phyloP scores from a whole-genome alignment of 37 sponge, comb jelly and placozoan genomes.

The Cliona cf. orientalis region DNA sequence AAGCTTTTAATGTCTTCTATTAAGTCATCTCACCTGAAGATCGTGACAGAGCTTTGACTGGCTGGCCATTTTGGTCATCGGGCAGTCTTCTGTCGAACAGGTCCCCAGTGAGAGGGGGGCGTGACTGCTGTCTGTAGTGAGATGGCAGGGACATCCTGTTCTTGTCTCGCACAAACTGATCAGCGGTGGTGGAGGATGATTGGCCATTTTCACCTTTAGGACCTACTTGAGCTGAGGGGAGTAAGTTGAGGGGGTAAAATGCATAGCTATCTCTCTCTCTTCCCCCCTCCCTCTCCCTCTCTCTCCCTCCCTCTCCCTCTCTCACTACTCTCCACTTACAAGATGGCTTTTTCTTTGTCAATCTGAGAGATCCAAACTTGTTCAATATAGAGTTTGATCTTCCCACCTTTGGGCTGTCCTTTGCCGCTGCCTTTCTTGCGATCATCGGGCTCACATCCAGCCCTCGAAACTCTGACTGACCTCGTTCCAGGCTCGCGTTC shows the following conservation, averaged over 20 bases:
- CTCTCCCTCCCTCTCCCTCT: neutral
- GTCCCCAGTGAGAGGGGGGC: neutral
- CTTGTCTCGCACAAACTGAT: neutral
- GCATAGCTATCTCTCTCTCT: no score
- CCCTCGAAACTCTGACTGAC: neutral
- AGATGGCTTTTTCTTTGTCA: neutral
- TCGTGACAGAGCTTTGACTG: neutral
- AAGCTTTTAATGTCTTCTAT: no score
- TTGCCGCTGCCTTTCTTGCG: neutral
- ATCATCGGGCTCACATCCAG: neutral
- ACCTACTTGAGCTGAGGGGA: no score
- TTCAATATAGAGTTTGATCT: slow-evolving; percentile 7
- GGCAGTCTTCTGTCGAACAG: neutral
- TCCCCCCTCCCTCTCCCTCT: neutral
- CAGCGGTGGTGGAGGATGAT: neutral
- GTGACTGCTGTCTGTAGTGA: neutral
- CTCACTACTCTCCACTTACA: no score
- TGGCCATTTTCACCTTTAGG: no score
- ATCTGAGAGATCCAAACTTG: slow-evolving; percentile 12
- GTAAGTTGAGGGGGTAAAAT: no score
- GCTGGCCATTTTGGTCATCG: neutral
- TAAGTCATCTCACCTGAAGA: slow-evolving; percentile 52
- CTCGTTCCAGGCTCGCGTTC: neutral
- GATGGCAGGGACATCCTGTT: slow-evolving; percentile 24
- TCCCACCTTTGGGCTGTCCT: neutral